phyloP scores from a whole-genome alignment of 2,888 invertebrate genomes.

The Mesopsocus fuscifrons region DNA sequence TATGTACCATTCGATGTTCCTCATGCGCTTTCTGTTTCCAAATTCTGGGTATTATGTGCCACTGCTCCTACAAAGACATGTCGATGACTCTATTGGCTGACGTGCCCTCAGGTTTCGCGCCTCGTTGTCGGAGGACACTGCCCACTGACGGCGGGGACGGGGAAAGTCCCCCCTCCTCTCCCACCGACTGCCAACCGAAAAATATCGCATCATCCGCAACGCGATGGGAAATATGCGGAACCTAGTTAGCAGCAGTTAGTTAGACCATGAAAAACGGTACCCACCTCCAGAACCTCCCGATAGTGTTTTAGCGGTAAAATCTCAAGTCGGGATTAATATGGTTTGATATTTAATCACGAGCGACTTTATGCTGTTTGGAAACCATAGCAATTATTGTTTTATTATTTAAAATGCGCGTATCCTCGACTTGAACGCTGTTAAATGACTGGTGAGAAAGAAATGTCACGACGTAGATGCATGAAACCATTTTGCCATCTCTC shows the following conservation, averaged over 20 bases:
- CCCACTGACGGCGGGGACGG: too few species aligned
- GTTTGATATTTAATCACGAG: slow-evolving; percentile 10
- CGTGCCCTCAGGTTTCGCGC: too few species aligned
- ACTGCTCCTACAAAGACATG: too few species aligned
- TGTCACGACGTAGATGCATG: slow-evolving; percentile 5
- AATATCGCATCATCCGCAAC: too few species aligned
- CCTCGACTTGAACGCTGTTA: slow-evolving; percentile 4
- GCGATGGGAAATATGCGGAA: too few species aligned
- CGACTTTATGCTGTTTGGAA: slow-evolving; percentile 4
- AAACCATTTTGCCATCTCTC: slow-evolving; percentile 1
- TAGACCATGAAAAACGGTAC: slow-evolving; percentile 4
- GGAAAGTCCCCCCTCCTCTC: too few species aligned
- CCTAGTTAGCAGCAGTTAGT: neutral
- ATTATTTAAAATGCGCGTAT: slow-evolving; percentile 7
- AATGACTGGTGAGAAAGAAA: slow-evolving; percentile 8
- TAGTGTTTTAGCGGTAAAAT: slow-evolving; percentile 3
- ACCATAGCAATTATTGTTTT: slow-evolving; percentile 7
- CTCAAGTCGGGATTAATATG: slow-evolving; percentile 7
- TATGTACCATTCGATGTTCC: too few species aligned
- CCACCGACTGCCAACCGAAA: too few species aligned
- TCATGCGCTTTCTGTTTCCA: too few species aligned
- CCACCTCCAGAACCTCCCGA: neutral
- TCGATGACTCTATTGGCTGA: too few species aligned
- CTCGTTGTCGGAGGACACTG: too few species aligned
- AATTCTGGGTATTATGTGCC: too few species aligned